These are phyloP conservation scores for Mastacembelus armatus DNA, from an alignment of 2,797 vertebrate genomes.

Conservation along the genomic window DNA sequence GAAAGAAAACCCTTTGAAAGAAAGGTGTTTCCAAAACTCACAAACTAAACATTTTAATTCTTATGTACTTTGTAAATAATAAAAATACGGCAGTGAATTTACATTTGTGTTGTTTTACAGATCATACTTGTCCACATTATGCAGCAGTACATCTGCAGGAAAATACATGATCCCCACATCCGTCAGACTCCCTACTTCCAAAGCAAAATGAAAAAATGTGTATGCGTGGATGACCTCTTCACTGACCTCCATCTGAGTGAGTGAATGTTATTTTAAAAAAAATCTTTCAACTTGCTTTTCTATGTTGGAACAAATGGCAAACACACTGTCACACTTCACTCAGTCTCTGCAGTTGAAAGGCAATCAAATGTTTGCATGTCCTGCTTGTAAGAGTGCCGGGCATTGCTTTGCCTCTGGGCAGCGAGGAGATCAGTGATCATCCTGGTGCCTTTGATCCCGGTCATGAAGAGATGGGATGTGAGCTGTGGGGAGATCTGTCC, in stretches of 20 bases:
- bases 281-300: constrained; percentile 18
- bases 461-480: constrained; percentile 14
- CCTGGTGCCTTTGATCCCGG: constrained; percentile 44
- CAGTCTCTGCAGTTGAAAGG: constrained; percentile 29
- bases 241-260: constrained; percentile 1
- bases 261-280: background rate
- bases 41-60: constrained; percentile 19
- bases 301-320: background rate
- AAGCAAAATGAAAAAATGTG: constrained; percentile 19
- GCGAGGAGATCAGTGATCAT: constrained; percentile 24
- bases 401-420: constrained; percentile 15
- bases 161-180: background rate
- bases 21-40: background rate
- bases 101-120: constrained; percentile 19
- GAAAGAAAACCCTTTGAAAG: constrained; percentile 8
- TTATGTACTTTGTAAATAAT: constrained; percentile 18
- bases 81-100: constrained; percentile 29
- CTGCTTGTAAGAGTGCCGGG: background rate
- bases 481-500: constrained; percentile 15
- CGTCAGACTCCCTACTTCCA: background rate
- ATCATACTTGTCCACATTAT: no score
- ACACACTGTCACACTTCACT: constrained; percentile 9
- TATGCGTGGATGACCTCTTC: constrained; percentile 11
- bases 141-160: background rate
- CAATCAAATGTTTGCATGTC: constrained; percentile 42